These are phyloP conservation scores for Olivierus martensii DNA, from an alignment of 1,140 invertebrate species.

Conservation along the genomic window DNA sequence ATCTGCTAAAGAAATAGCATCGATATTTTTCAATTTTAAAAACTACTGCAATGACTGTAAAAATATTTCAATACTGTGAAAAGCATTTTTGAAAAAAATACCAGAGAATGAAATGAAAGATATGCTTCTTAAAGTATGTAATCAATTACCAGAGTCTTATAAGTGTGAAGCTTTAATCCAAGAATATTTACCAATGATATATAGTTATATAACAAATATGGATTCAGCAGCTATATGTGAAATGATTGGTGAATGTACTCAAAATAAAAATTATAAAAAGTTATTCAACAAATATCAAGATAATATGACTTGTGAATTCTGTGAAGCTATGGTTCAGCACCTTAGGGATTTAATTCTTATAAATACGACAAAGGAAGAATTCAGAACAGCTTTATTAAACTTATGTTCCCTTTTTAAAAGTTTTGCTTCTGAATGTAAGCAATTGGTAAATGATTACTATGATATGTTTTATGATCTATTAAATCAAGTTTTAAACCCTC, in stretches of 20 bases:
- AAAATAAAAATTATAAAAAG: no score
- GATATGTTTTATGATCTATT: no score
- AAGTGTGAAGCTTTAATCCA: not conserved
- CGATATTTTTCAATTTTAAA: no score
- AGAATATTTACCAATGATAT: conserved; percentile 1
- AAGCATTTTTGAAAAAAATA: no score
- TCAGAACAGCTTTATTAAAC: conserved; percentile 34
- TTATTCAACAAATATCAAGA: conserved; percentile 11
- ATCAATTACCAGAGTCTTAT: not conserved
- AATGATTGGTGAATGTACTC: no score
- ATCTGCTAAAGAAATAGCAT: no score
- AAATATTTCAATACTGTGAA: no score
- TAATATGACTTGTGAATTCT: conserved; percentile 62
- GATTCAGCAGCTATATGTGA: no score
- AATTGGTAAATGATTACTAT: no score
- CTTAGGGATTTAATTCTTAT: conserved; percentile 59
- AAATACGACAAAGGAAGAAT: conserved; percentile 52
- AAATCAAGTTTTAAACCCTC: no score
- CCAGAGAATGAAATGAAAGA: not conserved
- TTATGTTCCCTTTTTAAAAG: conserved; percentile 38
- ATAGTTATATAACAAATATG: not conserved
- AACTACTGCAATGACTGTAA: no score
- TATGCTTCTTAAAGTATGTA: not conserved
- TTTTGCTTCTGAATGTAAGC: no score
- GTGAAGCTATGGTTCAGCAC: conserved; percentile 40